Conservation (phyloP, 2,888 invertebrate species). For the Eugnorisma glareosa region DNA sequence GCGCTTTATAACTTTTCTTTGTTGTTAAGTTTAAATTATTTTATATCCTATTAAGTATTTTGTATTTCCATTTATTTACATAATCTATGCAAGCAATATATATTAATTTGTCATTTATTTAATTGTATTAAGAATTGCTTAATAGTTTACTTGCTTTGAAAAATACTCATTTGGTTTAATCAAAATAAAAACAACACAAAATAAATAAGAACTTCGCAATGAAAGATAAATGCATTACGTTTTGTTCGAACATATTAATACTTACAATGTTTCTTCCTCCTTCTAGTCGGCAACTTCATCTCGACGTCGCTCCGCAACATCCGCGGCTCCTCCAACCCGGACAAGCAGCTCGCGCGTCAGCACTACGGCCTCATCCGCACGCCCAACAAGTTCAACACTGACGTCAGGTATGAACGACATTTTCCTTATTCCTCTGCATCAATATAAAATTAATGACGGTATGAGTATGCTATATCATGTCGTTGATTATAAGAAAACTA, state of each 20-base stretch:
- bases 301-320: conserved; percentile 94
- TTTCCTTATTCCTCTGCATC: neutral
- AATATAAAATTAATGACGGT: neutral
- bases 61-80: no score
- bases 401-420: conserved; percentile 90
- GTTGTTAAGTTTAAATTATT: no score
- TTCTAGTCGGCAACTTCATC: conserved; percentile 95
- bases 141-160: no score
- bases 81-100: no score
- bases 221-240: neutral
- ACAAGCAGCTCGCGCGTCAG: conserved; percentile 91
- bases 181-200: neutral
- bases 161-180: neutral
- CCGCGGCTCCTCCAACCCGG: conserved; percentile 94
- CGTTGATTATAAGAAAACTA: no score
- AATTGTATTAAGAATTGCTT: no score
- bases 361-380: conserved; percentile 90
- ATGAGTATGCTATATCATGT: neutral
- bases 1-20: no score
- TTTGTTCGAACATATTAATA: neutral
- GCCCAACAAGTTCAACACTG: conserved; percentile 91
- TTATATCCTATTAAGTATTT: no score
- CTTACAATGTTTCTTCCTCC: neutral
- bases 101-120: no score
- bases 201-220: neutral